Evolutionary conservation across 2,888 invertebrate species (phyloP).

Genomic region (Eupithecia abbreviata): DNA sequence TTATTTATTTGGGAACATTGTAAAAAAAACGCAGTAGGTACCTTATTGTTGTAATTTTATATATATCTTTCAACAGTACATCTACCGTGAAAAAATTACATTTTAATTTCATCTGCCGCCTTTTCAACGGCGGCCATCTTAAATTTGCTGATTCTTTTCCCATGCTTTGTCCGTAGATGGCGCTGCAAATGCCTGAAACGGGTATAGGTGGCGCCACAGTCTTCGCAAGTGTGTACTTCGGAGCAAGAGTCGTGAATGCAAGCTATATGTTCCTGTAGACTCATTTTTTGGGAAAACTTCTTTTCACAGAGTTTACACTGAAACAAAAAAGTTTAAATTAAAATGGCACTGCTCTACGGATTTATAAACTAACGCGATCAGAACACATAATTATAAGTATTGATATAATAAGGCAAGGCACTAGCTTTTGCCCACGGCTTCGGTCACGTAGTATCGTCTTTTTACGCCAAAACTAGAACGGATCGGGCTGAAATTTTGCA

Average conservation of each 20-base stretch:
- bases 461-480: no score
- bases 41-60: neutral
- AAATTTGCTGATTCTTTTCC: conserved; percentile 35
- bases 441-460: neutral
- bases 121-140: neutral
- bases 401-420: neutral
- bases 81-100: neutral
- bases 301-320: conserved; percentile 74
- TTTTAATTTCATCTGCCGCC: neutral
- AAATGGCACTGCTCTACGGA: neutral
- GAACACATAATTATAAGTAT: no score
- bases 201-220: conserved; percentile 68
- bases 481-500: no score
- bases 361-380: no score
- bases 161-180: conserved; percentile 66
- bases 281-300: conserved; percentile 74
- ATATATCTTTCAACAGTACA: neutral
- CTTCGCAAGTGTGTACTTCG: conserved; percentile 57
- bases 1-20: neutral
- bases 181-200: conserved; percentile 63
- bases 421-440: neutral
- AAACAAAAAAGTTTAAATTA: conserved; percentile 37
- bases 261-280: conserved; percentile 70
- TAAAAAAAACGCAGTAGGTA: neutral
- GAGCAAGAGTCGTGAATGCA: conserved; percentile 62